A percentile compares a stretch with the other conserved stretches of the same genome.
These are phyloP conservation scores for Eristalinus aeneus DNA, from an alignment of 2,888 invertebrate genomes.

Conservation along the genomic window DNA sequence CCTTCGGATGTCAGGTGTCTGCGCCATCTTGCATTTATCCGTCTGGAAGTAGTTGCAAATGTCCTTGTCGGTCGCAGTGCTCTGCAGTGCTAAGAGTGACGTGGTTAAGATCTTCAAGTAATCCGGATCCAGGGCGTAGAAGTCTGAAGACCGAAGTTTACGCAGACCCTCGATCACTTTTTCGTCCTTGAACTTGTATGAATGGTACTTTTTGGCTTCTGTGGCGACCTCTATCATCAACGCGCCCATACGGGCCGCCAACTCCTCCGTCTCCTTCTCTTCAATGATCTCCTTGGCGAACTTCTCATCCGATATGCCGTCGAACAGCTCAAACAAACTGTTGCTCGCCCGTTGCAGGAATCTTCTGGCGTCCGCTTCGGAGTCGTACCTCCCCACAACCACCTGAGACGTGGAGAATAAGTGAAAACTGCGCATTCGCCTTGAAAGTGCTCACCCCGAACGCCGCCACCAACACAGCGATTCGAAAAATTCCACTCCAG, in stretches of 20 bases:
- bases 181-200: slow-evolving; percentile 70
- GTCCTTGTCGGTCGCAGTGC: slow-evolving; percentile 81
- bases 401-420: not conserved
- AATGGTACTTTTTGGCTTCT: slow-evolving; percentile 82
- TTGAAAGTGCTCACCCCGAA: not conserved
- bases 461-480: not conserved
- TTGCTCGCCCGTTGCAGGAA: not conserved
- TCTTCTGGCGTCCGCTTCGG: not conserved
- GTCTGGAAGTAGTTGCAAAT: slow-evolving; percentile 78
- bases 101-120: slow-evolving; percentile 76
- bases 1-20: slow-evolving; percentile 75
- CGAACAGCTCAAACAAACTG: not conserved
- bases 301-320: not conserved
- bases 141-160: slow-evolving; percentile 75
- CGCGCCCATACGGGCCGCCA: slow-evolving; percentile 72
- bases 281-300: not conserved
- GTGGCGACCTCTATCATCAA: slow-evolving; percentile 78
- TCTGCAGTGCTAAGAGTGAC: slow-evolving; percentile 75
- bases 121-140: slow-evolving; percentile 77
- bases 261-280: not conserved
- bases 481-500: not conserved
- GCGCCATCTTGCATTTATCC: slow-evolving; percentile 72
- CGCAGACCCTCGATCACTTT: slow-evolving; percentile 74
- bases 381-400: not conserved
- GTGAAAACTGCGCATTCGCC: not conserved